These are phyloP conservation scores for Notechis scutatus DNA, from an alignment of 2,113 vertebrate species.

Conservation along the genomic window DNA sequence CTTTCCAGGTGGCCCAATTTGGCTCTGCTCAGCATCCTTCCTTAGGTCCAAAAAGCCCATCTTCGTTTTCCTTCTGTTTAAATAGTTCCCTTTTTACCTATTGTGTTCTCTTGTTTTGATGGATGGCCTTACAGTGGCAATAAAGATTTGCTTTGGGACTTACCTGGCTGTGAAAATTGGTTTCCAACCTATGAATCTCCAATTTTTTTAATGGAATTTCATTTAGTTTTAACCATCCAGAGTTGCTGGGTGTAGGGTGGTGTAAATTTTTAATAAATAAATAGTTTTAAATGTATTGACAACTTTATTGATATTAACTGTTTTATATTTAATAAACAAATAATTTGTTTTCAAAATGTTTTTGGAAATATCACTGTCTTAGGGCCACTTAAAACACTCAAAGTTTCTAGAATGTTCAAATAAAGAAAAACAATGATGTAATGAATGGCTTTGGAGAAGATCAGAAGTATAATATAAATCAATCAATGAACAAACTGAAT, in stretches of 20 bases:
- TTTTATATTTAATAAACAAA: neutral
- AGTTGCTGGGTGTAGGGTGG: neutral
- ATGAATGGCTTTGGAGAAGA: neutral
- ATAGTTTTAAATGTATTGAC: neutral
- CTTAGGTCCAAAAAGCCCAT: neutral
- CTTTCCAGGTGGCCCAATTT: neutral
- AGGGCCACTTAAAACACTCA: neutral
- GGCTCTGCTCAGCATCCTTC: neutral
- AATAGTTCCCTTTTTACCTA: neutral
- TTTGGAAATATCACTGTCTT: neutral
- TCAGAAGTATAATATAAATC: neutral
- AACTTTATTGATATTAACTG: neutral
- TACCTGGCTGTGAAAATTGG: neutral
- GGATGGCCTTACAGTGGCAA: neutral
- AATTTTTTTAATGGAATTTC: neutral
- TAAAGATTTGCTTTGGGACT: neutral
- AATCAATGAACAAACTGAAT: neutral
- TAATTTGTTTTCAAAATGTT: neutral
- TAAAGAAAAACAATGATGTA: neutral
- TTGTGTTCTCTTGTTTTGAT: neutral
- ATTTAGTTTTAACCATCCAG: neutral
- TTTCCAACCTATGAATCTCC: neutral
- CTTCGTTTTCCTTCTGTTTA: neutral
- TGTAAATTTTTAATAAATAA: neutral
- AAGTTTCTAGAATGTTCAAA: neutral